Evolutionary conservation across 1,140 invertebrate species (phyloP), one percentile per base, ranked within the genome.

Genomic region (Plectrocnemia conspersa): DNA sequence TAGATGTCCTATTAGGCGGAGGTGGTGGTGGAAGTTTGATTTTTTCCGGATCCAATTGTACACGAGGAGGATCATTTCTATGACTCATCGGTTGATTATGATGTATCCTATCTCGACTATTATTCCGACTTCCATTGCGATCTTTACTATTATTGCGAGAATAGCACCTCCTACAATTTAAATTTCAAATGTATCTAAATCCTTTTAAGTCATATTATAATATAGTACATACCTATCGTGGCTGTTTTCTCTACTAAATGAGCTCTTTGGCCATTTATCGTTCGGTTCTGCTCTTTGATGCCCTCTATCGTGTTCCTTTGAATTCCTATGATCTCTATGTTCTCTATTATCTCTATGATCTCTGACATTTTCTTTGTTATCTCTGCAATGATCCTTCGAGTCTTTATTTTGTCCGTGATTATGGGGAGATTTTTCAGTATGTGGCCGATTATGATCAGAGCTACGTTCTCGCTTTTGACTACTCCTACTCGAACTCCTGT

Each of bases 171-270:
- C 47, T 50, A 25, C 23, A 50, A 33, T 44, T 29, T n/a, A 10
- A 35, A 33, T 19, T 38, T 38, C 7, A 10, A 10, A 6, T 38
- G 5, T 38, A 10, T 38, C 13, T n/a, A 29, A 29, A 29, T n/a
- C n/a, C 27, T 29, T 7, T 29, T 29, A 29, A 29, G 6, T 29
- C n/a, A n/a, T n/a, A 29, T 40, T 10, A 16, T 16, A 40, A 10
- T 10, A 40, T 40, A 11, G 9, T 7, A 47, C 21, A 19, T 33
- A 61, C 59, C 59, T 55, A 11, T 61, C 59, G 23, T 55, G 45
- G 29, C 59, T 61, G 29, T 57, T 61, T 54, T 61, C 59, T 52
- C 59, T 44, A 35, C 59, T 61, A 18, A 47, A 58, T 27, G 32
- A 36, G 21, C 23, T 58, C 36, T 48, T 57, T 9, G 33, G 35